Evolutionary conservation across 2,113 vertebrate genomes (phyloP).

Genomic region (Neolamprologus tretocephalus): DNA sequence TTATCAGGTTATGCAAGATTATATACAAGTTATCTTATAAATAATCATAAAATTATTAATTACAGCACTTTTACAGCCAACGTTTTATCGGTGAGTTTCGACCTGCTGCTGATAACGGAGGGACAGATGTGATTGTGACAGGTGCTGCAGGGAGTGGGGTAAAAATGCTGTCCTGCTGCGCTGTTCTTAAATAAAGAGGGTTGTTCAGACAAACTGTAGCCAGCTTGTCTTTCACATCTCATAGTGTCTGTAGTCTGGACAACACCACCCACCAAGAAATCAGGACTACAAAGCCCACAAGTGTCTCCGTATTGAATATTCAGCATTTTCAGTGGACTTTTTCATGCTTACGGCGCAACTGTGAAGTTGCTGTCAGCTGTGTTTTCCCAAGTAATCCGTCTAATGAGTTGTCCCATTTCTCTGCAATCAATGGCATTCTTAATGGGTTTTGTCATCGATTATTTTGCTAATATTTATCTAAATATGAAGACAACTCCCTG

Average conservation of each 20-base stretch:
- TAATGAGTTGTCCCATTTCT: background rate
- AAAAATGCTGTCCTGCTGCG: background rate
- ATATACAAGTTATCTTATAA: background rate
- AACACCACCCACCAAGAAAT: background rate
- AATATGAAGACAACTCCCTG: background rate
- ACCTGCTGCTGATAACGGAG: background rate
- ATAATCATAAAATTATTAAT: background rate
- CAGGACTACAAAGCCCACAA: background rate
- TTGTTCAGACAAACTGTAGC: background rate
- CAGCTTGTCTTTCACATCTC: background rate
- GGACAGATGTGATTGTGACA: background rate
- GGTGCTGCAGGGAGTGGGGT: background rate
- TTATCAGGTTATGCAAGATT: background rate
- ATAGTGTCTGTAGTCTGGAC: background rate
- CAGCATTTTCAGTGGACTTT: background rate
- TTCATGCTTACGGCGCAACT: background rate
- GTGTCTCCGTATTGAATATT: background rate
- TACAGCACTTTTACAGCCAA: background rate
- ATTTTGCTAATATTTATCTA: background rate
- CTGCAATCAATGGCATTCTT: background rate
- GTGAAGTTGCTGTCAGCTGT: background rate
- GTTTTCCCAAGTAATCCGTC: background rate
- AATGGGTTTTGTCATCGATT: background rate
- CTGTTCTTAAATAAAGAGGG: background rate
- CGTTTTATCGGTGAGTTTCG: background rate